phyloP scores from a whole-genome alignment of 2,888 invertebrate genomes.

The Blomia tropicalis region DNA sequence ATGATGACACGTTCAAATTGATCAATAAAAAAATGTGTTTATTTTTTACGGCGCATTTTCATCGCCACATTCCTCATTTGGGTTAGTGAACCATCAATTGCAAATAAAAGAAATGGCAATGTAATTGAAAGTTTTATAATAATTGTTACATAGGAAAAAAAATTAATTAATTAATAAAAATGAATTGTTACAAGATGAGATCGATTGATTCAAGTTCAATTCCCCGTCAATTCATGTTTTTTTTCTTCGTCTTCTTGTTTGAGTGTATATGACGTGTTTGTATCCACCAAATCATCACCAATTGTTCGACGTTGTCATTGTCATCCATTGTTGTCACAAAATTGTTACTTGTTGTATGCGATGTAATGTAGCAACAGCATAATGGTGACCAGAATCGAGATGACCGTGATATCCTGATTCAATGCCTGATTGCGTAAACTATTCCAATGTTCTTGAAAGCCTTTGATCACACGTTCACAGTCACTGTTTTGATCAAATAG shows the following conservation, averaged over 20 bases:
- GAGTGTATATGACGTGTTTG: too few relatives aligned
- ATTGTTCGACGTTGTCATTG: too few relatives aligned
- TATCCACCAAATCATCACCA: too few relatives aligned
- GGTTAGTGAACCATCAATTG: not conserved
- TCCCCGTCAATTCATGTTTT: too few relatives aligned
- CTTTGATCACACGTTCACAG: constrained; percentile 17
- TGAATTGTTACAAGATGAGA: too few relatives aligned
- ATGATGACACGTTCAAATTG: too few relatives aligned
- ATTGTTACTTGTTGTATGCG: constrained; percentile 18
- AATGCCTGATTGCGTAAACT: constrained; percentile 16
- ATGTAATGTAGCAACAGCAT: constrained; percentile 23
- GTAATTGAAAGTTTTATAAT: not conserved
- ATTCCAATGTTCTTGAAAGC: constrained; percentile 20
- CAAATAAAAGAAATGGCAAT: not conserved
- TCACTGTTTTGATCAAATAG: constrained; percentile 4
- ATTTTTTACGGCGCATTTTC: too few relatives aligned
- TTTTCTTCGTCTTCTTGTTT: too few relatives aligned
- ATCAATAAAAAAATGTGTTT: too few relatives aligned
- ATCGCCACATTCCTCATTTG: too few relatives aligned
- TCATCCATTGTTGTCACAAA: too few relatives aligned
- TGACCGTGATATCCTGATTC: constrained; percentile 21
- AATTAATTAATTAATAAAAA: not conserved
- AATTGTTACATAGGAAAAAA: not conserved
- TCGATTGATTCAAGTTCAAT: too few relatives aligned
- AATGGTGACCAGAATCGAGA: constrained; percentile 14